A percentile compares a stretch with the other conserved stretches of the same genome.
Conservation (phyloP, 2,888 invertebrate genomes). For the Nymphalis urticae region DNA sequence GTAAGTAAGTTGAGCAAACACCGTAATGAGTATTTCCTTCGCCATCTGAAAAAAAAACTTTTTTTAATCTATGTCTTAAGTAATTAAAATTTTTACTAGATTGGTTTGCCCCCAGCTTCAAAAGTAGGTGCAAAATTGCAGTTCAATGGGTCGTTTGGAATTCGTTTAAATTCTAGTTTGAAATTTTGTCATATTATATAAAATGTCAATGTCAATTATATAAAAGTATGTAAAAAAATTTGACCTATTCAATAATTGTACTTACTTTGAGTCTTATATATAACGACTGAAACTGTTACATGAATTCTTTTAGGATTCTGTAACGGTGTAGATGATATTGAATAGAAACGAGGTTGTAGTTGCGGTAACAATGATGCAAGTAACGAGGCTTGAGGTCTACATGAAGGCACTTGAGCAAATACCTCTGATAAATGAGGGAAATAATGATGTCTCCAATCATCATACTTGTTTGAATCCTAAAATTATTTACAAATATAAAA, state of each 20-base stretch:
- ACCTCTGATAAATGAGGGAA: conserved; percentile 94
- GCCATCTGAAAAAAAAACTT: conserved; percentile 81
- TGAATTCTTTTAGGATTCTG: conserved; percentile 89
- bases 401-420: conserved; percentile 92
- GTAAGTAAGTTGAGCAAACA: conserved; percentile 95
- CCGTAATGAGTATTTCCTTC: conserved; percentile 92
- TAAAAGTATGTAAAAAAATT: too few species aligned
- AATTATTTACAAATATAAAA: conserved; percentile 30
- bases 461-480: conserved; percentile 92
- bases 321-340: conserved; percentile 93
- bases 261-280: conserved; percentile 90
- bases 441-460: conserved; percentile 94
- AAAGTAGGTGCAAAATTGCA: too few species aligned
- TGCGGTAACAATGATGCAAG: conserved; percentile 90
- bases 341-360: conserved; percentile 95
- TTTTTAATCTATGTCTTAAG: not conserved
- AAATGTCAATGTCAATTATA: too few species aligned
- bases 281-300: conserved; percentile 94
- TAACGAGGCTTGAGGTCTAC: conserved; percentile 89
- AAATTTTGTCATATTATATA: too few species aligned
- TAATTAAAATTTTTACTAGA: too few species aligned
- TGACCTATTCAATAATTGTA: conserved; percentile 16
- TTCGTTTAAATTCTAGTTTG: too few species aligned
- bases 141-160: too few species aligned
- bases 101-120: too few species aligned